These are phyloP conservation scores for Eulemur rubriventer DNA, from an alignment of 2,797 vertebrate genomes.

Conservation along the genomic window DNA sequence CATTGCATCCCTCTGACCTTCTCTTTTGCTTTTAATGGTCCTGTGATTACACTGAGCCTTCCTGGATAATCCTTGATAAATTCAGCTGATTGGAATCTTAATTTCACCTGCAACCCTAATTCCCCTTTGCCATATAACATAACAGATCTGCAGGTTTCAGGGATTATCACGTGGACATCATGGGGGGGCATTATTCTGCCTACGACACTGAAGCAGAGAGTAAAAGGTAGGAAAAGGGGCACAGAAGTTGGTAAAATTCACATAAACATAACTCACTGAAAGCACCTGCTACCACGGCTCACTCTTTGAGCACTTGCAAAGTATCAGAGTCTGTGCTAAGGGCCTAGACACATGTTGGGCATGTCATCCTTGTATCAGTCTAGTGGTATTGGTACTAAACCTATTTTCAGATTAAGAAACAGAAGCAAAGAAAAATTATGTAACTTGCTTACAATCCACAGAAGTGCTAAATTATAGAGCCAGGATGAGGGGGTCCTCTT, in stretches of 20 bases:
- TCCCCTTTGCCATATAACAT: not conserved
- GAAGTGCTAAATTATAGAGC: not conserved
- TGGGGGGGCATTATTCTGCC: not conserved
- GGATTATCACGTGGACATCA: not conserved
- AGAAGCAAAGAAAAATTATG: not conserved
- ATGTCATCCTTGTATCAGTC: not conserved
- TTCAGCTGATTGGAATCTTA: not conserved
- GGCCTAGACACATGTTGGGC: not conserved
- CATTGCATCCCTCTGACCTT: not conserved
- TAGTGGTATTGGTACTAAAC: not conserved
- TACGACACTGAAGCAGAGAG: not conserved
- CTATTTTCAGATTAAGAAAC: conserved; percentile 6
- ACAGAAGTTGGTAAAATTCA: not conserved
- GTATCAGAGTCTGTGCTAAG: not conserved
- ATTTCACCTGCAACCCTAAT: not conserved
- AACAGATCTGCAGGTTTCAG: not conserved
- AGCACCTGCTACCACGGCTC: not conserved
- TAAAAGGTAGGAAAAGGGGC: not conserved
- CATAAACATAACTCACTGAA: not conserved
- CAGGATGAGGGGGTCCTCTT: accelerated
- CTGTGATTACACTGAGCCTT: not conserved
- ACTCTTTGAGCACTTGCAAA: not conserved
- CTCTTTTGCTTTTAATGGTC: not conserved
- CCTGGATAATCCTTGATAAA: not conserved
- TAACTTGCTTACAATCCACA: not conserved